Conservation (phyloP, 2,113 vertebrate species). For the Potamarius usumacintae region DNA sequence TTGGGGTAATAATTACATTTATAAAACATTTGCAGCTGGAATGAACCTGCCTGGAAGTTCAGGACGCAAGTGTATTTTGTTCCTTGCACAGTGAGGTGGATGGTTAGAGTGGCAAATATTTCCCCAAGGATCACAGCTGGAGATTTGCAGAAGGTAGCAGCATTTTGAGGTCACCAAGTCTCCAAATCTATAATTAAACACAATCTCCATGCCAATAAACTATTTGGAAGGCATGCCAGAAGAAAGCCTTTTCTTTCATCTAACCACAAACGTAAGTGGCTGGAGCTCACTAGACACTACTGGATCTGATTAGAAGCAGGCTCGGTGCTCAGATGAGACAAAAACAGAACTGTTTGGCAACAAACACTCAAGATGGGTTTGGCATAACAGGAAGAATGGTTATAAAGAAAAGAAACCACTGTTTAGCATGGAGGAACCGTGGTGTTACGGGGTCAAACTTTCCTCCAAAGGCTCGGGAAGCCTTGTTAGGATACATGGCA, state of each 20-base stretch:
- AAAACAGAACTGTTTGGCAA: conserved; percentile 14
- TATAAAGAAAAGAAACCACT: not conserved
- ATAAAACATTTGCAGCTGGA: not conserved
- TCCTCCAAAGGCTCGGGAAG: not conserved
- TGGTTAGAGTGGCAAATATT: not conserved
- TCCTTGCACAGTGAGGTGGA: not conserved
- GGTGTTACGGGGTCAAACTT: not conserved
- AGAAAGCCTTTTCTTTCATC: conserved; percentile 5
- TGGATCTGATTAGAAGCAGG: conserved; percentile 13
- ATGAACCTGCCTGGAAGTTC: not conserved
- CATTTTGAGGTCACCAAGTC: conserved; percentile 7
- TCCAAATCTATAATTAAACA: conserved; percentile 3
- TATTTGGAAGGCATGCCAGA: not conserved
- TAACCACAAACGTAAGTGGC: conserved; percentile 4
- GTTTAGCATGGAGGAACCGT: not conserved
- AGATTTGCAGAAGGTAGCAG: not conserved
- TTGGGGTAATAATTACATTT: not conserved
- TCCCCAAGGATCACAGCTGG: not conserved
- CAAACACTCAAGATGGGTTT: conserved; percentile 4
- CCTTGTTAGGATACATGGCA: not conserved
- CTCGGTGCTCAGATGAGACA: not conserved
- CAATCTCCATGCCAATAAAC: not conserved
- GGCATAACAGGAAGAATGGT: not conserved
- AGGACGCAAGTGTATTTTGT: not conserved
- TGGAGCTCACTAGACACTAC: conserved; percentile 3